Percentiles rank a stretch among this genome's conserved stretches.
Conservation (phyloP, 2,113 vertebrate genomes). For the Rafetus swinhoei region DNA sequence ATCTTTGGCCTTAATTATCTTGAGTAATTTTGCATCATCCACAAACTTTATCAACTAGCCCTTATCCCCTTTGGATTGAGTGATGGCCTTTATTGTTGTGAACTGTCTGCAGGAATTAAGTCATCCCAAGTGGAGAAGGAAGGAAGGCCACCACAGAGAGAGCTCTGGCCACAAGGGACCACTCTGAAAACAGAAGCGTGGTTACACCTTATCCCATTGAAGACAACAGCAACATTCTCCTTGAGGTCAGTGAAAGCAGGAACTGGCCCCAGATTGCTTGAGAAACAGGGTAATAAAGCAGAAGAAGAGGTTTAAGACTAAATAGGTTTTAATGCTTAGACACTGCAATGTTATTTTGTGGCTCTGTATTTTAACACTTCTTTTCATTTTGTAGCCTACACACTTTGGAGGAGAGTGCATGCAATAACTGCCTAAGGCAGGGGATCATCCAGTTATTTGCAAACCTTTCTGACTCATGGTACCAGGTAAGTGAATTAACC, state of each 20-base stretch:
- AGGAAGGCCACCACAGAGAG: too few species aligned
- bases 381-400: neutral
- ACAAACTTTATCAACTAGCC: neutral
- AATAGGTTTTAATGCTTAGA: neutral
- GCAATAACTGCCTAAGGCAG: neutral
- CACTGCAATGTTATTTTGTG: neutral
- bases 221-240: neutral
- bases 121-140: too few species aligned
- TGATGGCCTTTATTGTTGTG: too few species aligned
- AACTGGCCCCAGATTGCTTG: neutral
- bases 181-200: too few species aligned
- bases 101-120: too few species aligned
- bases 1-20: neutral
- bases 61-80: neutral
- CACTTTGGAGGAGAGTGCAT: neutral
- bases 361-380: neutral
- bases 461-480: accelerated
- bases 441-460: neutral
- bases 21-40: neutral
- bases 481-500: neutral
- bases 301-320: neutral
- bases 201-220: neutral
- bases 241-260: neutral
- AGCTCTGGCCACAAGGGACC: too few species aligned
- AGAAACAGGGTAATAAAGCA: neutral